Conservation (phyloP, 2,113 vertebrate species). For the Trematocara unimaculatum region DNA sequence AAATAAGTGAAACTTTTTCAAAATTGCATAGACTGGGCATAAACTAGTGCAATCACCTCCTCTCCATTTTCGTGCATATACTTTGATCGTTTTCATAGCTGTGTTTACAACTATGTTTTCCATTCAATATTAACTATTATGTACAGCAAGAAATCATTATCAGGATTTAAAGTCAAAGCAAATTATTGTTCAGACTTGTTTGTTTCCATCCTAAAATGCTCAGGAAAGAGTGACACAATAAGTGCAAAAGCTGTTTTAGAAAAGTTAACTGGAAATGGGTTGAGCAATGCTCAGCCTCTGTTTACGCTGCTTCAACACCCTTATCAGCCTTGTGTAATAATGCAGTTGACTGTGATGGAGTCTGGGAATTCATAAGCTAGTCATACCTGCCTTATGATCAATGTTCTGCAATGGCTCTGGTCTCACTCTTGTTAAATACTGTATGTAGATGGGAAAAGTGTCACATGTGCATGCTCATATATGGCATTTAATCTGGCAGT, state of each 20-base stretch:
- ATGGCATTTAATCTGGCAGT: neutral
- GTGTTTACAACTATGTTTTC: neutral
- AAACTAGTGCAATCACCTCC: neutral
- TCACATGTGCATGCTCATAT: neutral
- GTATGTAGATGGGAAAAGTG: neutral
- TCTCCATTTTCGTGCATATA: neutral
- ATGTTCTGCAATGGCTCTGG: neutral
- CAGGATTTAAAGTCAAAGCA: neutral
- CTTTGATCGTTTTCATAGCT: neutral
- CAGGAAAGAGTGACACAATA: neutral
- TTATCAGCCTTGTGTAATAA: neutral
- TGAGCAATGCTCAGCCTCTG: neutral
- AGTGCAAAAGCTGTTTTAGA: neutral
- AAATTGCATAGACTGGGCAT: neutral
- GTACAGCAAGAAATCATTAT: neutral
- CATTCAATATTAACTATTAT: neutral
- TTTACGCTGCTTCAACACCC: neutral
- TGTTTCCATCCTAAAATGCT: neutral
- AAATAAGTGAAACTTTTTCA: neutral
- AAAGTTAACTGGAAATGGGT: neutral
- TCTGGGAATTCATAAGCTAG: constrained; percentile 13
- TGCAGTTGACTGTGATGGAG: neutral
- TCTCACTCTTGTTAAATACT: neutral
- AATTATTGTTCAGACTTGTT: neutral
- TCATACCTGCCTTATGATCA: neutral